Evolutionary conservation across 2,888 invertebrate genomes (phyloP).

Genomic region (Rhyacophila evoluta): DNA sequence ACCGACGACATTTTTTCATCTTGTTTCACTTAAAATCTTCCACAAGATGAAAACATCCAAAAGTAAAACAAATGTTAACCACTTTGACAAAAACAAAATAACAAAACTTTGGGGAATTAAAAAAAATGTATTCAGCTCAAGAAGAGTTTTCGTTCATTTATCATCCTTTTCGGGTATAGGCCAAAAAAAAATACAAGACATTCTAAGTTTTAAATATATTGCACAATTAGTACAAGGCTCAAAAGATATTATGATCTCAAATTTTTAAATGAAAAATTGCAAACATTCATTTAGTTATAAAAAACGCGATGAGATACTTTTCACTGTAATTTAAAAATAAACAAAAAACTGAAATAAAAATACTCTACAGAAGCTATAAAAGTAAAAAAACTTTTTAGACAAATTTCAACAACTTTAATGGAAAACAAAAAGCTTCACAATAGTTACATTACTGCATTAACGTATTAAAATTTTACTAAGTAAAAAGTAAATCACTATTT

Average conservation of each 20-base stretch:
- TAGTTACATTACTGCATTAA: too few species aligned
- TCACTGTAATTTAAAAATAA: too few species aligned
- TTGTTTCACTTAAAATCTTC: background rate
- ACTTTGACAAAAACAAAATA: constrained; percentile 9
- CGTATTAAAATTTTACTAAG: too few species aligned
- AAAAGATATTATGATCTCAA: background rate
- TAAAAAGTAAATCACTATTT: too few species aligned
- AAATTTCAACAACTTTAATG: too few species aligned
- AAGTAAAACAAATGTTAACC: constrained; percentile 3
- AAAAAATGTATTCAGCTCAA: constrained; percentile 37
- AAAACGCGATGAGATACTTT: background rate
- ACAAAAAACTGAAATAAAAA: too few species aligned
- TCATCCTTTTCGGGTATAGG: constrained; percentile 23
- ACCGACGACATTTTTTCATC: background rate
- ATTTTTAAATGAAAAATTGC: background rate
- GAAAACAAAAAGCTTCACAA: too few species aligned
- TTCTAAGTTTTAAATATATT: constrained; percentile 25
- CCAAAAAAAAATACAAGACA: constrained; percentile 19
- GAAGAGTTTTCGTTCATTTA: constrained; percentile 28
- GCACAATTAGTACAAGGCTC: constrained; percentile 32
- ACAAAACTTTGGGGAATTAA: constrained; percentile 29
- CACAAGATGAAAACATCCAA: background rate
- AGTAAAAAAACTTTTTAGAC: too few species aligned
- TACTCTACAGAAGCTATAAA: too few species aligned
- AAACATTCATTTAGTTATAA: background rate